Conservation (phyloP, 1,140 invertebrate genomes). For the Drosophila melanogaster region DNA sequence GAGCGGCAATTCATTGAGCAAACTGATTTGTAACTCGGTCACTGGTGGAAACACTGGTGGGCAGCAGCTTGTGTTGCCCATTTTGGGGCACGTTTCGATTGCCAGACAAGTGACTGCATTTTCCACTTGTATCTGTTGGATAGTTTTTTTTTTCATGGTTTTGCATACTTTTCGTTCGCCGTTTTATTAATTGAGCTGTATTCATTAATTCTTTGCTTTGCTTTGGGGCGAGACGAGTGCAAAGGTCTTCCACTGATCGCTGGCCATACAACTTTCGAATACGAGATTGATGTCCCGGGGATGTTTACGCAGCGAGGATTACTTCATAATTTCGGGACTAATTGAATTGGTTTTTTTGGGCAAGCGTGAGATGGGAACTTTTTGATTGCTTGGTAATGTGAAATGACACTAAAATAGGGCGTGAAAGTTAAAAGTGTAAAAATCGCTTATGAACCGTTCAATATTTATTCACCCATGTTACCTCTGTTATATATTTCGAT, state of each 20-base stretch:
- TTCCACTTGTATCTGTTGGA: slow-evolving; percentile 39
- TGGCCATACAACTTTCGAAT: slow-evolving; percentile 71
- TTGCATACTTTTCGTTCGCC: slow-evolving; percentile 42
- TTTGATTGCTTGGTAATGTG: slow-evolving; percentile 36
- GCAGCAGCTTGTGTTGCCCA: slow-evolving; percentile 63
- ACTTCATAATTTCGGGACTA: slow-evolving; percentile 17
- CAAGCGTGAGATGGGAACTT: slow-evolving; percentile 24
- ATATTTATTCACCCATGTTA: not conserved
- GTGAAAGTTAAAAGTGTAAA: not conserved
- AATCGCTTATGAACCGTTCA: not conserved
- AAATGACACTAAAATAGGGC: slow-evolving; percentile 12
- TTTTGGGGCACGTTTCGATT: slow-evolving; percentile 66
- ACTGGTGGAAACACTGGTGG: slow-evolving; percentile 61
- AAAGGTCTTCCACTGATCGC: slow-evolving; percentile 40
- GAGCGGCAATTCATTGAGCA: slow-evolving; percentile 62
- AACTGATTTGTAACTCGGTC: slow-evolving; percentile 74
- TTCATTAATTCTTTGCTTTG: slow-evolving; percentile 61
- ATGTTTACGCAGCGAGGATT: slow-evolving; percentile 30
- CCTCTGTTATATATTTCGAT: slow-evolving; percentile 12
- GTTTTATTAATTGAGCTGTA: slow-evolving; percentile 71
- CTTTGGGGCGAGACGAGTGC: slow-evolving; percentile 44
- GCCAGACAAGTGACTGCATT: slow-evolving; percentile 48
- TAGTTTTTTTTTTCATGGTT: slow-evolving; percentile 19
- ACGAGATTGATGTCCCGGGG: slow-evolving; percentile 44
- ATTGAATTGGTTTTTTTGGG: slow-evolving; percentile 16